Base-by-base conservation (phyloP, 2,797 vertebrate species). In the Melopsittacus undulatus region DNA sequence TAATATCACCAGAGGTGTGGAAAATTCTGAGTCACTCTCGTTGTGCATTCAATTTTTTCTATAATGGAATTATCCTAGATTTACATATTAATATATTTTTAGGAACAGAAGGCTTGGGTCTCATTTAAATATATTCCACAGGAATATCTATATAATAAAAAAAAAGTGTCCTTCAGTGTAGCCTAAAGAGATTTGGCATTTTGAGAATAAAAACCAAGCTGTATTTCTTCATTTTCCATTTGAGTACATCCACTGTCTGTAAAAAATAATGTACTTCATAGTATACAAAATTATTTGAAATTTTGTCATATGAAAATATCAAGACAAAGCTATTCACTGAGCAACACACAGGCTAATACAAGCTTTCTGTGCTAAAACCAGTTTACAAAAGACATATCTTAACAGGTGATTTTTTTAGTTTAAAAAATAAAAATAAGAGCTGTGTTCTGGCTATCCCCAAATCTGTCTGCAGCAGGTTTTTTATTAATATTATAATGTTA, bases 381-480 rank as follows among this genome's bases (percentile, higher is more conserved):
- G 62, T 68, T 96, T 78, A 30, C 56, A 64, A 56, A 93, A 80
- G 57, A n/a, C 1, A 7, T 79, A 57, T 80, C 43, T 85, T 89
- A 82, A 77, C 16, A n/a, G 73, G 30, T 59, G 49, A 73, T 78
- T 90, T 94, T 40, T 13, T 88, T 78, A 54, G 46, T 91, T 96
- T 74, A 81, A 75, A 90, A 96, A 96, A 73, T 77, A 66, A 77
- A 90, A 94, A 32, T 52, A 63, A 87, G 34, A 91, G 24, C 67
- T 86, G 29, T 95, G 77, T 86, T 94, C 42, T 83, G 85, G 54
- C 73, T 94, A 59, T 96, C 81, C 82, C 24, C 48, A 81, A 92
- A 79, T 66, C 77, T 79, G 16, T 89, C 63, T 64, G 13, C 34
- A 87, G 48, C 57, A 21, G 69, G 91, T 92, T 64, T 79, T 93